These are phyloP conservation scores for Acleris sparsana DNA, from an alignment of 2,888 invertebrate genomes.

Conservation along the genomic window DNA sequence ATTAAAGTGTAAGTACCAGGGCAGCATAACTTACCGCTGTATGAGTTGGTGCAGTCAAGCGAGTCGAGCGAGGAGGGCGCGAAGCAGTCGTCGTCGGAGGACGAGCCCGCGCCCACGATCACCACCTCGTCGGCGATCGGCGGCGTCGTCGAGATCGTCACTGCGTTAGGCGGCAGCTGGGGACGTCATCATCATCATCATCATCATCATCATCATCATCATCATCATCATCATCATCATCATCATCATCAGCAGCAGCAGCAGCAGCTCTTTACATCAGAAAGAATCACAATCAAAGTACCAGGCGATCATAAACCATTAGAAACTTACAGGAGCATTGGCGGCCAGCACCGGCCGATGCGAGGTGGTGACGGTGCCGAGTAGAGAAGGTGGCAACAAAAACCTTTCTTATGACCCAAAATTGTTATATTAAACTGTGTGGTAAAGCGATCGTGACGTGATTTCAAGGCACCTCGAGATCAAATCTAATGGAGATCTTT, in stretches of 20 bases:
- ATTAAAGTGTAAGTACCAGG: conserved; percentile 18
- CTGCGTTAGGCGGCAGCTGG: conserved; percentile 76
- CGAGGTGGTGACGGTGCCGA: conserved; percentile 92
- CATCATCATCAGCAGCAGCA: too few species aligned
- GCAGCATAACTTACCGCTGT: conserved; percentile 56
- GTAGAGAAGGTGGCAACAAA: too few species aligned
- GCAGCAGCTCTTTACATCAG: too few species aligned
- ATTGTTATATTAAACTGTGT: too few species aligned
- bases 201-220: background rate
- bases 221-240: background rate
- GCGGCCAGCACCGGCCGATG: conserved; percentile 91
- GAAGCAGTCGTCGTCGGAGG: conserved; percentile 90
- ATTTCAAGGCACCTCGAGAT: too few species aligned
- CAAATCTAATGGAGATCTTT: too few species aligned
- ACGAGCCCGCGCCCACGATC: conserved; percentile 91
- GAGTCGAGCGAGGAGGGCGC: conserved; percentile 90
- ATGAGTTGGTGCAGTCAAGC: conserved; percentile 83
- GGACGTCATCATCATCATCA: background rate
- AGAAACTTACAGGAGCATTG: conserved; percentile 70
- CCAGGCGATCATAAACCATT: background rate
- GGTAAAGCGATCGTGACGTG: too few species aligned
- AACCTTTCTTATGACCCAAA: background rate
- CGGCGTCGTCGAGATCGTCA: conserved; percentile 79
- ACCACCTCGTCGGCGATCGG: conserved; percentile 88
- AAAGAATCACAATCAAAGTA: background rate